phyloP scores from a whole-genome alignment of 2,888 invertebrate species.

The Cistogaster globosa region DNA sequence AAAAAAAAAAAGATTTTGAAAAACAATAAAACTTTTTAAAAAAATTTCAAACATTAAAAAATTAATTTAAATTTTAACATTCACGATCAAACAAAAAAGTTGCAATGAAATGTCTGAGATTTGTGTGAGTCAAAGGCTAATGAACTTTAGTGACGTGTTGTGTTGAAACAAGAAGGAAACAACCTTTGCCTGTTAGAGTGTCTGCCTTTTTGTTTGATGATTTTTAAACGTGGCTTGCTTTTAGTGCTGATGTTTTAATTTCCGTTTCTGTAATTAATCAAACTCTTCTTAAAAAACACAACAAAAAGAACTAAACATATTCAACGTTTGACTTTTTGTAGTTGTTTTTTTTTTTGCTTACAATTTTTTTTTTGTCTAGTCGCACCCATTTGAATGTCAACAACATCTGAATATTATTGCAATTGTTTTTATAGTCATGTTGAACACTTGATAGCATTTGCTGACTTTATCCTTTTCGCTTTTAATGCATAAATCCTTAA shows the following conservation, averaged over 20 bases:
- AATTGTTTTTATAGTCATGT: slow-evolving; percentile 40
- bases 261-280: slow-evolving; percentile 53
- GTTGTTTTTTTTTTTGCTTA: neutral
- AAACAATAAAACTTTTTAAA: neutral
- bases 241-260: slow-evolving; percentile 12
- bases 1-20: neutral
- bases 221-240: slow-evolving; percentile 11
- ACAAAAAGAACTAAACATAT: slow-evolving; percentile 1
- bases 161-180: slow-evolving; percentile 18
- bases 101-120: slow-evolving; percentile 47
- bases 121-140: slow-evolving; percentile 68
- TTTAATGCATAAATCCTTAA: slow-evolving; percentile 79
- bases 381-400: slow-evolving; percentile 75
- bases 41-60: neutral
- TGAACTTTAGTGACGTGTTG: slow-evolving; percentile 50
- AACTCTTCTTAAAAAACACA: slow-evolving; percentile 23
- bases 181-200: neutral
- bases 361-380: slow-evolving; percentile 69
- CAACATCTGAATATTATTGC: slow-evolving; percentile 58
- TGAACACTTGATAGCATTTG: slow-evolving; percentile 55
- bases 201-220: neutral
- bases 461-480: slow-evolving; percentile 80
- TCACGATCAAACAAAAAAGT: slow-evolving; percentile 26
- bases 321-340: neutral
- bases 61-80: neutral